phyloP scores from a whole-genome alignment of 2,888 invertebrate genomes.

The Notodonta dromedarius region DNA sequence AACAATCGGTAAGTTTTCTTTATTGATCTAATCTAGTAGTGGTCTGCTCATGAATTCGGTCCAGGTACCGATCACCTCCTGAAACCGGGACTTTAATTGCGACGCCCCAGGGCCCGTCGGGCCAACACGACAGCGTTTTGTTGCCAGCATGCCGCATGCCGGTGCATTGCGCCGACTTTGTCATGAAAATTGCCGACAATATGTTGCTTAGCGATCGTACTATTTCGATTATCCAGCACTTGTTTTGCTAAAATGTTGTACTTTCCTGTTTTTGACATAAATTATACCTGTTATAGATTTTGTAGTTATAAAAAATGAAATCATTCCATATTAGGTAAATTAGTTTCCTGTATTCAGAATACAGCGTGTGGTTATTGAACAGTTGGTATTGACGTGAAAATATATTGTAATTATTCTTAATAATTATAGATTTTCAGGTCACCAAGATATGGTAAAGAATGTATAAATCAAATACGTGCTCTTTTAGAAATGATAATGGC shows the following conservation, averaged over 20 bases:
- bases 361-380: not conserved
- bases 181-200: slow-evolving; percentile 66
- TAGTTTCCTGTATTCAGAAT: not conserved
- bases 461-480: slow-evolving; percentile 63
- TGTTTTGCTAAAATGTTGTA: slow-evolving; percentile 31
- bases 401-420: slow-evolving; percentile 8
- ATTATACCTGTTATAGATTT: not conserved
- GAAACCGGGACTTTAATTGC: slow-evolving; percentile 71
- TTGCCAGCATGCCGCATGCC: slow-evolving; percentile 62
- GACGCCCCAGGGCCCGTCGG: slow-evolving; percentile 72
- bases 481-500: slow-evolving; percentile 70
- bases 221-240: slow-evolving; percentile 51
- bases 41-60: slow-evolving; percentile 52
- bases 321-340: no score
- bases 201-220: slow-evolving; percentile 50
- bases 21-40: slow-evolving; percentile 39
- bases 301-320: no score
- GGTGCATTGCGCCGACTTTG: slow-evolving; percentile 59
- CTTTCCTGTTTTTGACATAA: not conserved
- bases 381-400: not conserved
- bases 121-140: slow-evolving; percentile 70
- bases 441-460: slow-evolving; percentile 37
- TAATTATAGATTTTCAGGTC: slow-evolving; percentile 12
- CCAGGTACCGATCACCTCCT: slow-evolving; percentile 58
- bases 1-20: not conserved